Conservation (phyloP, 2,888 invertebrate genomes). For the Venusia cambrica region DNA sequence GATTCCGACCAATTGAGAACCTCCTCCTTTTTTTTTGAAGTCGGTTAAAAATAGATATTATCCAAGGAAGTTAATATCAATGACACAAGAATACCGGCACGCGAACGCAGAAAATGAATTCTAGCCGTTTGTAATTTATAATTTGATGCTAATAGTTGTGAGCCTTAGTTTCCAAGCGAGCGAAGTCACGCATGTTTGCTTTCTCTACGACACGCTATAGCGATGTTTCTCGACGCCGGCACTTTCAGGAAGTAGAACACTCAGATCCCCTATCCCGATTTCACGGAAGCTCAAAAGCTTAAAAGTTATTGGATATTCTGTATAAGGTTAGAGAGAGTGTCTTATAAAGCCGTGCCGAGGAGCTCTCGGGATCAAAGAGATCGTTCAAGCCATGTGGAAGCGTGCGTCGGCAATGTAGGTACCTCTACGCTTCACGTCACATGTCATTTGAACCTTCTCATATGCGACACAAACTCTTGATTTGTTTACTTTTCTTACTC, state of each 20-base stretch:
- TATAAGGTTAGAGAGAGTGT: constrained; percentile 19
- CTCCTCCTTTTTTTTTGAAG: too few species aligned
- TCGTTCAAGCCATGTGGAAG: constrained; percentile 19
- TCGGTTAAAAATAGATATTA: too few species aligned
- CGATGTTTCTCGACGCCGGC: constrained; percentile 8
- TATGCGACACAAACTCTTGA: constrained; percentile 2
- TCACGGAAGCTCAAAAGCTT: constrained; percentile 26
- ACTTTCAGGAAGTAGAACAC: constrained; percentile 16
- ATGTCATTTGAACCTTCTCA: constrained; percentile 7
- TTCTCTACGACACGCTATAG: constrained; percentile 29
- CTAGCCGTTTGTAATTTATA: constrained; percentile 36
- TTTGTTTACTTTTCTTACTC: constrained; percentile 11
- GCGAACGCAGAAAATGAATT: constrained; percentile 27
- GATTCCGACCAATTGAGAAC: too few species aligned
- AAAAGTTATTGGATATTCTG: constrained; percentile 28
- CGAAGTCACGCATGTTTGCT: constrained; percentile 42
- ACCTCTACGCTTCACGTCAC: constrained; percentile 1
- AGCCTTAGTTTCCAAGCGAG: constrained; percentile 36
- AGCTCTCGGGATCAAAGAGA: constrained; percentile 23
- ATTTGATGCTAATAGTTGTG: constrained; percentile 41
- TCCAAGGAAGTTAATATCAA: constrained; percentile 20
- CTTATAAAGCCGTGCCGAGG: constrained; percentile 24
- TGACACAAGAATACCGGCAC: constrained; percentile 29
- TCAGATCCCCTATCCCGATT: constrained; percentile 20
- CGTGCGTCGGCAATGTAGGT: constrained; percentile 1